Conservation (phyloP, 2,888 invertebrate species). For the Physocephala rufipes region DNA sequence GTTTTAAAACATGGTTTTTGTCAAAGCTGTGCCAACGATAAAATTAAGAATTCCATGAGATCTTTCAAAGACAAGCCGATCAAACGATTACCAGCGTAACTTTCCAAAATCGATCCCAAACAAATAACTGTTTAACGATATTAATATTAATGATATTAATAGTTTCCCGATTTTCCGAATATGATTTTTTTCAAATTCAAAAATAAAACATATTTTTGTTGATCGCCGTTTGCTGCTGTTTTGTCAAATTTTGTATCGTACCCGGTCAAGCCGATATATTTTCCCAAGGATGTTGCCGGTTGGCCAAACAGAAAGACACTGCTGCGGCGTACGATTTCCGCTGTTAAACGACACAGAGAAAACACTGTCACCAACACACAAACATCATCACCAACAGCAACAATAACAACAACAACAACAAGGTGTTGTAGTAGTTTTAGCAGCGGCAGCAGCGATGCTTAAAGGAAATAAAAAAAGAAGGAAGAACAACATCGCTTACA, state of each 20-base stretch:
- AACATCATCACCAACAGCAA: slow-evolving; percentile 51
- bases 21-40: too few relatives aligned
- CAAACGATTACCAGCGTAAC: background rate
- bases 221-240: background rate
- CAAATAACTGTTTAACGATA: too few relatives aligned
- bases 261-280: slow-evolving; percentile 20
- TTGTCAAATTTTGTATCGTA: slow-evolving; percentile 21
- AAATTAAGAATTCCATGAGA: too few relatives aligned
- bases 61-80: background rate
- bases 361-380: too few relatives aligned
- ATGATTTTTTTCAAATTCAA: background rate
- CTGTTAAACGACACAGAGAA: slow-evolving; percentile 52
- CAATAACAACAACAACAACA: background rate
- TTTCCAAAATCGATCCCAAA: background rate
- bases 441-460: slow-evolving; percentile 27
- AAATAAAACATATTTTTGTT: background rate
- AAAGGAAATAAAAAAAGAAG: background rate
- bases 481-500: background rate
- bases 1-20: too few relatives aligned
- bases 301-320: slow-evolving; percentile 59
- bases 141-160: background rate
- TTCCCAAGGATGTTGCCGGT: slow-evolving; percentile 53
- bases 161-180: background rate
- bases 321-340: slow-evolving; percentile 53
- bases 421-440: slow-evolving; percentile 14